Base-by-base conservation (phyloP, 2,888 invertebrate species). In the Hydroisotoma schaefferi region DNA sequence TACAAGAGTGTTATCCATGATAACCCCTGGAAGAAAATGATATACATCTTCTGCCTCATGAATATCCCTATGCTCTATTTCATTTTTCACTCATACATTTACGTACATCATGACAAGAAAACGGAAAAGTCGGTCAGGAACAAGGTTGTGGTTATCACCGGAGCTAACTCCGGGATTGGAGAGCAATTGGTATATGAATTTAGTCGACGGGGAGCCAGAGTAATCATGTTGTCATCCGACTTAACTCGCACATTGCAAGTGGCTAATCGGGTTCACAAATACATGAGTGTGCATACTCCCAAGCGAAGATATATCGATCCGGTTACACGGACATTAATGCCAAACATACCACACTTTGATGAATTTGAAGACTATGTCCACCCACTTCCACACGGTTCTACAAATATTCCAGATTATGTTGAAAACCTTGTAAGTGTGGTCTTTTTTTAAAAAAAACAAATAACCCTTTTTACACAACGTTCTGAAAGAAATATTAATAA, bases 171-270 rank as follows among this genome's bases (percentile, higher is more conserved):
- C 2, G 52, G 52, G 6, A 27, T 52, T 5, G 52, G 52, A 10
- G 52, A 52, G 23, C 33, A 27, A 15, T 27, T 52, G 22, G 52
- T 25, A 3, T 20, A 37, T 33, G 52, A 29, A 33, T 52, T 52
- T n/a, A n/a, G 33, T 2, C 5, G 37, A 37, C 33, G 52, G n/a
- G 52, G 52, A 25, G 52, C 52, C 2, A 22, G 8, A 4, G 52
- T 52, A 10, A 52, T 52, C 5, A 20, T 52, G 28, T 27, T 25
- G 3, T 22, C 25, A 8, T 49, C 49, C 28, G 28, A 49, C 20
- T 18, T 49, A 15, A 20, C n/a, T 5, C 22, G 49, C n/a, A 49
- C 49, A 3, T n/a, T 49, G 12, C 27, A 49, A 25, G 49, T 49
- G 12, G 40, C n/a, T 40, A 8, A 25, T 15, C 26, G 26, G 18